Percentiles rank a stretch among this genome's conserved stretches.
Evolutionary conservation across 1,140 invertebrate genomes (phyloP).

Genomic region (Cardiocondyla obscurior): DNA sequence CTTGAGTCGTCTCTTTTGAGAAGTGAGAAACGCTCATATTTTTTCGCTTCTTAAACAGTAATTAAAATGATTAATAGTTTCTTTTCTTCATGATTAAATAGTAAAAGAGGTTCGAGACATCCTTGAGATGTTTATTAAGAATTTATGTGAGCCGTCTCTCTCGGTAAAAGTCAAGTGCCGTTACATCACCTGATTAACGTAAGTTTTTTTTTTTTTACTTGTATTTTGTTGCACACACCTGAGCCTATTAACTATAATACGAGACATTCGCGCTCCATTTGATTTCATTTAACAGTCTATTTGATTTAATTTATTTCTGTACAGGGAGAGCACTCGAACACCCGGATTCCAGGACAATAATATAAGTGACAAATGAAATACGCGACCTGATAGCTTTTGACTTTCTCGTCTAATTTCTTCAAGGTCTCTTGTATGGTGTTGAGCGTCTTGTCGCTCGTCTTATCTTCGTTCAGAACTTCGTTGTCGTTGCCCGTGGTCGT

Average conservation of each 20-base stretch:
- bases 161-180: slow-evolving; percentile 1
- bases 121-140: background rate
- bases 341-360: slow-evolving; percentile 36
- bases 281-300: background rate
- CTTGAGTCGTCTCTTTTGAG: background rate
- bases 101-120: background rate
- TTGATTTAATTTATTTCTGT: background rate
- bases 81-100: background rate
- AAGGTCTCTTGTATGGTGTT: slow-evolving; percentile 83
- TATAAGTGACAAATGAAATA: slow-evolving; percentile 49
- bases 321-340: background rate
- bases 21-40: background rate
- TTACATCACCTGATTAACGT: background rate
- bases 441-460: slow-evolving; percentile 80
- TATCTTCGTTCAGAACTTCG: slow-evolving; percentile 75
- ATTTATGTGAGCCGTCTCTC: background rate
- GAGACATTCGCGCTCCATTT: slow-evolving; percentile 7
- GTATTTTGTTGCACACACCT: background rate
- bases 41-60: background rate
- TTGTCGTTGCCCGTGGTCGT: slow-evolving; percentile 24
- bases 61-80: background rate
- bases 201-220: background rate
- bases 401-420: slow-evolving; percentile 83
- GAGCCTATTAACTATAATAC: background rate
- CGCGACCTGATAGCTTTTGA: slow-evolving; percentile 81